Percentiles rank a stretch among this genome's conserved stretches.
These are phyloP conservation scores for Poeciliopsis retropinna DNA, from an alignment of 2,113 vertebrate species.

Conservation along the genomic window DNA sequence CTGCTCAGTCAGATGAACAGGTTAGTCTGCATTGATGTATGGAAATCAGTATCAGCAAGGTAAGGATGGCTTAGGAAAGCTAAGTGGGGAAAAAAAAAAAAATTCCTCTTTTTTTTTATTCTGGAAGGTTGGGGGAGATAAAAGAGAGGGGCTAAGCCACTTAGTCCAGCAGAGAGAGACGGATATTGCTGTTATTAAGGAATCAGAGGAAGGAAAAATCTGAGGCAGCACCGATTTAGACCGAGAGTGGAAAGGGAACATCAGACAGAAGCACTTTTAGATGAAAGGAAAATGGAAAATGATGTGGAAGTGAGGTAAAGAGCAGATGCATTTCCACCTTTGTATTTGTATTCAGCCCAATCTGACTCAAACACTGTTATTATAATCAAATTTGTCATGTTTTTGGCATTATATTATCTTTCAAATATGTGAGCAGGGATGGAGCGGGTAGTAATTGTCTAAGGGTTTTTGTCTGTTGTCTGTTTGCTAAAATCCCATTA, in stretches of 20 bases:
- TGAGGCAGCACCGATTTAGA: constrained; percentile 21
- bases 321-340: not conserved
- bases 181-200: constrained; percentile 58
- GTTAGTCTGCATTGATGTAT: constrained; percentile 29
- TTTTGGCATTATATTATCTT: not conserved
- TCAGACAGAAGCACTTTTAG: constrained; percentile 15
- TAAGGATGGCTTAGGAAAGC: constrained; percentile 24
- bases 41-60: constrained; percentile 43
- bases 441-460: constrained; percentile 43
- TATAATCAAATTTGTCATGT: not conserved
- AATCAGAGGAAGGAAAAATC: constrained; percentile 37
- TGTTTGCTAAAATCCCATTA: constrained; percentile 55
- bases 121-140: constrained; percentile 35
- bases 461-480: constrained; percentile 18
- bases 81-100: constrained; percentile 21
- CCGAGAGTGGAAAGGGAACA: not conserved
- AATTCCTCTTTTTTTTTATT: not conserved
- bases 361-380: not conserved
- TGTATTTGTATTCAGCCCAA: constrained; percentile 6
- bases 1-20: constrained; percentile 6
- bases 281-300: not conserved
- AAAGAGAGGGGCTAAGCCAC: constrained; percentile 54
- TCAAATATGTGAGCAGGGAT: not conserved
- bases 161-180: constrained; percentile 48
- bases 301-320: not conserved